Base-by-base conservation (phyloP, 2,888 invertebrate species). In the Dolomedes plantarius region DNA sequence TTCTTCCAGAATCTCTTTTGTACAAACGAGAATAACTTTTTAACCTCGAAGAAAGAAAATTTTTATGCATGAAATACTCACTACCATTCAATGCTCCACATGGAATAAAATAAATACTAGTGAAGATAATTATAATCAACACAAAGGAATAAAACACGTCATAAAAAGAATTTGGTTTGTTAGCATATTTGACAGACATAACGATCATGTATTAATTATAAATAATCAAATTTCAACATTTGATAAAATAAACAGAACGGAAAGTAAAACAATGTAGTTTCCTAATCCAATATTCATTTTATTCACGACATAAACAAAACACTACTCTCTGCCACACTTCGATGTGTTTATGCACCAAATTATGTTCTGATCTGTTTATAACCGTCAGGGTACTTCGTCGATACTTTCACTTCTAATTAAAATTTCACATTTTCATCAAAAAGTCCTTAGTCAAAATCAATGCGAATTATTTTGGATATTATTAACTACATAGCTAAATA, bases 181-280 rank as follows among this genome's bases (percentile, higher is more conserved):
- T 23, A 36, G 9, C 74, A 74, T 74, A n/a, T 28, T 74, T 74
- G 67, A 67, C 50, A 73, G 81, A 74, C 81, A 81, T 81, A 39
- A 81, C 81, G 74, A 67, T 62, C 16, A 27, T 7, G 62, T 56
- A 0, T 19, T 9, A 9, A 32, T 27, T 56, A 23, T 13, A 5
- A 23, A 5, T 46, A 2, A 23, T 23, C 23, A 19, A 56, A 56
- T 56, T 23, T 56, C 19, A 23, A 3, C 7, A 23, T 23, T 56
- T 2, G 3, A 56, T 56, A 56, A 23, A 23, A 56, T 56, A 1
- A 56, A 56, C 2, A 46, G 16, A 6, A 46, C 2, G 16, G 46
- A 16, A 2, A 16, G 46, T 2, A 56, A 23, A 16, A 2, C 2
- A 23, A 7, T 1, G 11, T 19, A 23, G 23, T 7, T 56, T 23